Conservation (phyloP, 2,113 vertebrate genomes). For the Nansenia antarctica region DNA sequence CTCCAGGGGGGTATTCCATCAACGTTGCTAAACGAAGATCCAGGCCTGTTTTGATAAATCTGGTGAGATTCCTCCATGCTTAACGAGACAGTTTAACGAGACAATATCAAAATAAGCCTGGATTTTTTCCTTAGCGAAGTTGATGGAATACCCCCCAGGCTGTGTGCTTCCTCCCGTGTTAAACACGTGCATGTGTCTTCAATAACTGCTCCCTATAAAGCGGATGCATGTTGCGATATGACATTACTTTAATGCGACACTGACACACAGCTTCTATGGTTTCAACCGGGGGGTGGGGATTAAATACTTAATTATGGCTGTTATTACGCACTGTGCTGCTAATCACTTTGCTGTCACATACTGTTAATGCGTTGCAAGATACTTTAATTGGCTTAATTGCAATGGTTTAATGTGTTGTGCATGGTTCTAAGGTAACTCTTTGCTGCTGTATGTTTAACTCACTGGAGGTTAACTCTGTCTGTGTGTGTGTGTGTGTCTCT, state of each 20-base stretch:
- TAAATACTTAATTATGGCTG: too few relatives aligned
- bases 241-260: constrained; percentile 13
- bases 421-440: constrained; percentile 22
- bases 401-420: constrained; percentile 13
- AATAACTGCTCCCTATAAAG: neutral
- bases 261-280: neutral
- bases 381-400: constrained; percentile 16
- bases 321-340: neutral
- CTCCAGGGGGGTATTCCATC: too few relatives aligned
- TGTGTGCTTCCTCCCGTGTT: constrained; percentile 19
- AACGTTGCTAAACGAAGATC: too few relatives aligned
- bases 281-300: neutral
- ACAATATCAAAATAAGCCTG: too few relatives aligned
- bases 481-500: neutral
- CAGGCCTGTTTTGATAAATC: too few relatives aligned
- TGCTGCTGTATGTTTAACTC: neutral
- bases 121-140: too few relatives aligned
- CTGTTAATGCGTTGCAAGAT: constrained; percentile 24
- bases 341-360: constrained; percentile 23
- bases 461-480: neutral
- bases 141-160: too few relatives aligned
- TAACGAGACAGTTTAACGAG: too few relatives aligned
- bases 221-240: constrained; percentile 25
- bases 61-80: too few relatives aligned
- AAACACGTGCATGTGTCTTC: constrained; percentile 29